A percentile compares a stretch with the other conserved stretches of the same genome.
phyloP scores from a whole-genome alignment of 2,113 vertebrate species.

The Rostratula benghalensis region DNA sequence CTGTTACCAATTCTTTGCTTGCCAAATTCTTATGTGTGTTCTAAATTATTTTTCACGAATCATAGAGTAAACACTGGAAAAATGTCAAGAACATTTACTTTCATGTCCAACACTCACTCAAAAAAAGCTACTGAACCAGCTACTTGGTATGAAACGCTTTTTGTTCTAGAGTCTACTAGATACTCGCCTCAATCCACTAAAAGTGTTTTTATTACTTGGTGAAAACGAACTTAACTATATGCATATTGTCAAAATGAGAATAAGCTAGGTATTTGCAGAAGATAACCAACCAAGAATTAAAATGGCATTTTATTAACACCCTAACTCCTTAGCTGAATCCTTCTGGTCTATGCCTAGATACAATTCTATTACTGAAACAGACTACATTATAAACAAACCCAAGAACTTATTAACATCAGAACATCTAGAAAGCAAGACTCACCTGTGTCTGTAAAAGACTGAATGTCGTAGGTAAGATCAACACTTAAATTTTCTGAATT shows the following conservation, averaged over 20 bases:
- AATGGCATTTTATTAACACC: neutral
- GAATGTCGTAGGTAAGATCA: slow-evolving; percentile 87
- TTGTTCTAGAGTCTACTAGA: neutral
- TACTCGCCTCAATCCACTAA: neutral
- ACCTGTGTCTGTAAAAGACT: slow-evolving; percentile 89
- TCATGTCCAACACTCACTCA: neutral
- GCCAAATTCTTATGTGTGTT: neutral
- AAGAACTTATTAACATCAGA: neutral
- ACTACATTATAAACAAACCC: neutral
- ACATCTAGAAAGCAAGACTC: slow-evolving; percentile 13
- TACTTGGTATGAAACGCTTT: neutral
- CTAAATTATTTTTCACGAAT: neutral
- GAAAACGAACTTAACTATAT: neutral
- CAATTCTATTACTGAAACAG: neutral
- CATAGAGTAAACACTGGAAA: neutral
- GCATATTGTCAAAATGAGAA: neutral
- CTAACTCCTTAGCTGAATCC: neutral
- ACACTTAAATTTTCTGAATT: slow-evolving; percentile 90
- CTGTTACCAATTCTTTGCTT: neutral
- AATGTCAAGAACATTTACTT: neutral
- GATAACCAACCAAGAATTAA: neutral
- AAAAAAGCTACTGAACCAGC: neutral
- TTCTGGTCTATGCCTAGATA: neutral
- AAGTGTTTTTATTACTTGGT: neutral
- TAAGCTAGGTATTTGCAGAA: neutral